Evolutionary conservation across 2,888 invertebrate species (phyloP), one percentile per base, ranked within the genome.

Genomic region (Aplocera efformata): DNA sequence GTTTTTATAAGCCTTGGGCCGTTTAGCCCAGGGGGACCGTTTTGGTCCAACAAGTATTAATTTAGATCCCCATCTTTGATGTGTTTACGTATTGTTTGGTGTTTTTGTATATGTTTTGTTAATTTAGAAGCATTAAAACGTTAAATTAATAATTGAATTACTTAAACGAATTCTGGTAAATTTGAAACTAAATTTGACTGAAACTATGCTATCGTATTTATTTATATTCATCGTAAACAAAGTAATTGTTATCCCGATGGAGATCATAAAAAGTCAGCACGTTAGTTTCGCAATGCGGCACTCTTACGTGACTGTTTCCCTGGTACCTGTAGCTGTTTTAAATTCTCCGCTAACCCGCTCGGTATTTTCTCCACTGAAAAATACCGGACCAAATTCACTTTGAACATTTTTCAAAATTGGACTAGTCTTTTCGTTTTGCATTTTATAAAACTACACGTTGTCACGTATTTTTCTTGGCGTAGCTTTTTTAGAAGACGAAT

Each of bases 261-360:
- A n/a, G n/a, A n/a, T n/a, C n/a, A n/a, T n/a, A n/a, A 37, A 36
- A 29, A 54, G 42, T 48, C 13, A 25, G 36, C 37, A 37, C 44
- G 52, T 50, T 50, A 42, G 49, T 50, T 48, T 50, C 50, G 81
- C 83, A 82, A 67, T 84, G 83, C 83, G 79, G 73, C 63, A 76
- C 48, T 74, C 68, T 79, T 80, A 82, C 82, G 81, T 77, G 77
- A 75, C 67, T 76, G 72, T 52, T 56, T 50, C 58, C 66, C 68
- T 67, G 63, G 58, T 63, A 37, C 32, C 37, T 36, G 35, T 29
- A 22, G 28, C 47, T 45, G 43, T 42, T 43, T 55, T 31, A 42
- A 43, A 53, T 53, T 50, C 53, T 17, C 35, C 25, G 36, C 42
- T 25, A 35, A 48, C 41, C 45, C 43, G 36, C 41, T 42, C 43